Evolutionary conservation across 2,797 vertebrate genomes (phyloP).

Genomic region (Manis crassicaudata): DNA sequence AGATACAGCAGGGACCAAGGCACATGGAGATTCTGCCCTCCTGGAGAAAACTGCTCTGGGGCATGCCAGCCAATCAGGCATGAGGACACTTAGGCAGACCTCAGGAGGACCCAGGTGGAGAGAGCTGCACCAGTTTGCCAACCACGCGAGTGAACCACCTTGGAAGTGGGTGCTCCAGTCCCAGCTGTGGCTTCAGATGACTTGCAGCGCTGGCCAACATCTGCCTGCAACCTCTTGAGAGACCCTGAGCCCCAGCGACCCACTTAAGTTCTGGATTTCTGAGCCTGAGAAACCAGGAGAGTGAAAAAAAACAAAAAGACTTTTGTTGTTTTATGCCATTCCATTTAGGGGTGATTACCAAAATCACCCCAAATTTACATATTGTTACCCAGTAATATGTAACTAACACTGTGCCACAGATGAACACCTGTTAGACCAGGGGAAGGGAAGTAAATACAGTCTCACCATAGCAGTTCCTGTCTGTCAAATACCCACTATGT

Average conservation of each 20-base stretch:
- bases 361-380: too few relatives aligned
- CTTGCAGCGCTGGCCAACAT: neutral
- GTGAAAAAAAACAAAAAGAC: neutral
- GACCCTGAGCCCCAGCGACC: neutral
- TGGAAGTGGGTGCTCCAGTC: neutral
- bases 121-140: neutral
- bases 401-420: neutral
- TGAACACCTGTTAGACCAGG: neutral
- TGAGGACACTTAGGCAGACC: neutral
- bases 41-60: neutral
- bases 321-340: conserved; percentile 7
- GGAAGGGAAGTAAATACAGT: neutral
- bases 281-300: neutral
- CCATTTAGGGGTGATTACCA: neutral
- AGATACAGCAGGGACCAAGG: neutral
- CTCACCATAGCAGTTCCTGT: neutral
- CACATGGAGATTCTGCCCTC: neutral
- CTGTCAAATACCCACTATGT: neutral
- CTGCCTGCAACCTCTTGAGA: neutral
- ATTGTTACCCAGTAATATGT: neutral
- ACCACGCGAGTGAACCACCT: neutral
- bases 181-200: neutral
- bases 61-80: neutral
- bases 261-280: neutral
- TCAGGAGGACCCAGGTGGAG: accelerated